Base-by-base conservation (phyloP, 2,113 vertebrate species). In the Ophthalmolycus amberensis region DNA sequence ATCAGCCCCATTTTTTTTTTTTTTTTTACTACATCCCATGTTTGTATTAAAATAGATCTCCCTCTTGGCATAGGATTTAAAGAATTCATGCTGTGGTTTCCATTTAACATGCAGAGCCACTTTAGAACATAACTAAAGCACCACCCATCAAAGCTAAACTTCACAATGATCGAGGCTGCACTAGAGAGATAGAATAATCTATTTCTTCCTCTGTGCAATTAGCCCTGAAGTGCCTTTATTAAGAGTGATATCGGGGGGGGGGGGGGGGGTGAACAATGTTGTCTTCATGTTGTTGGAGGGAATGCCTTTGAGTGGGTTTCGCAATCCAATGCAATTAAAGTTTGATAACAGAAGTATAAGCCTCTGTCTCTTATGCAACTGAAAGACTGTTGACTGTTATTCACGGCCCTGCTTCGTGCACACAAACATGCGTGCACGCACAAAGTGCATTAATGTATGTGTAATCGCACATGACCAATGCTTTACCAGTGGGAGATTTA, bases 31-130 rank as follows among this genome's bases (percentile, higher is more conserved):
- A 72, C 81, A 82, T 90, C 65, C 52, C 62, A 38, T 75, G 74
- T 56, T 80, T 27, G 3, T 63, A 77, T 54, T 76, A 52, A 77
- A 60, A 7, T 25, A 11, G 66, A 82, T 72, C 59, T 76, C 77
- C 14, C 63, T 77, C 74, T 25, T 76, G 48, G 65, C 64, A 1
- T 1, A 3, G 6, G 2, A 63, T 80, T 85, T 91, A 73, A 91
- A 92, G 83, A 89, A 88, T 91, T 84, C 34, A 89, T 76, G 59
- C 69, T 88, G 73, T 74, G 88, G 88, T 85, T 83, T 85, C 90
- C 89, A 88, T 92, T 69, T 83, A 88, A 84, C 79, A 90, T 90
- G 85, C 87, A 69, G 54, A 65, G 77, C 63, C 58, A 74, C 81
- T 75, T 82, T 42, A 80, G 77, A 87, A 72, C 76, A 58, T 63